A percentile compares a stretch with the other conserved stretches of the same genome.
Conservation (phyloP, 2,797 vertebrate genomes). For the Pantherophis vulpinus region DNA sequence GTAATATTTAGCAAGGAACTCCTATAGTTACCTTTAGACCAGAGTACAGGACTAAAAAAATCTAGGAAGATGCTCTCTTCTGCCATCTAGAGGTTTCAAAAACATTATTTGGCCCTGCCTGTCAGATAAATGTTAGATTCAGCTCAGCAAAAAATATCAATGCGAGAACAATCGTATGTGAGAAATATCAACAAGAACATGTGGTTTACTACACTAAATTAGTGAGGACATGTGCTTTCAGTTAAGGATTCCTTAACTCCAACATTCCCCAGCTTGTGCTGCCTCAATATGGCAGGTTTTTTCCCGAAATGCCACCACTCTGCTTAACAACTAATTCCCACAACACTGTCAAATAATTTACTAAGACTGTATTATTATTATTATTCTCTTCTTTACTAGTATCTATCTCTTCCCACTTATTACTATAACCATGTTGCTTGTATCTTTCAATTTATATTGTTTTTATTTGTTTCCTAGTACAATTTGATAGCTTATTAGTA, state of each 20-base stretch:
- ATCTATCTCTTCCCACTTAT: no score
- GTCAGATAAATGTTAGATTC: neutral
- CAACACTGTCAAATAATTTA: no score
- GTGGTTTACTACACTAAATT: neutral
- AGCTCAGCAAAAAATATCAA: neutral
- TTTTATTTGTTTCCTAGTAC: no score
- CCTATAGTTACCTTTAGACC: neutral
- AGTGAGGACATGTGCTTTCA: neutral
- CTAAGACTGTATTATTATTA: no score
- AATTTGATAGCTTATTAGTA: no score
- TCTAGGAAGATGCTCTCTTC: neutral
- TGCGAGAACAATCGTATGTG: no score
- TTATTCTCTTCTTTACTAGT: no score
- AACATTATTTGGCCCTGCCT: neutral
- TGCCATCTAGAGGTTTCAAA: neutral
- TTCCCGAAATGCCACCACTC: neutral
- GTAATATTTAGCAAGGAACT: neutral
- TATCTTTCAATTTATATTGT: no score
- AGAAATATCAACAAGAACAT: neutral
- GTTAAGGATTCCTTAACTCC: neutral
- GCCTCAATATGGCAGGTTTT: neutral
- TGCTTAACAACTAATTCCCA: no score
- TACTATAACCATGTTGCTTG: no score
- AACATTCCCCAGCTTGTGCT: neutral
- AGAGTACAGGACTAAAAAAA: neutral